Evolutionary conservation across 2,113 vertebrate species (phyloP), one percentile per base, ranked within the genome.

Genomic region (Oophaga pumilio): DNA sequence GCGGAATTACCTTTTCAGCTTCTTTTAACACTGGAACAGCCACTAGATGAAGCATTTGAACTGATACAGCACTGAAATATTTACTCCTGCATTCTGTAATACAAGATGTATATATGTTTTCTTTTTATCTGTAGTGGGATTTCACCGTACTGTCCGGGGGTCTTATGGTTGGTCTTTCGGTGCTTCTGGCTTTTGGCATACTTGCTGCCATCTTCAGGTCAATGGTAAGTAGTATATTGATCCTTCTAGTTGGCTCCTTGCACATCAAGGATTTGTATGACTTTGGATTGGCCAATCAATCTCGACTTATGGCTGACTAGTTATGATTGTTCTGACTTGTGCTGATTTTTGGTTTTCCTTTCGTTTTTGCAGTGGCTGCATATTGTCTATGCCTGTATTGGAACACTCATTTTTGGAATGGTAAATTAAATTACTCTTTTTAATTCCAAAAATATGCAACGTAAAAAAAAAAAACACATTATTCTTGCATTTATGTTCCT

Each of bases 401-500:
- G 94, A 89, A 96, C 95, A 6, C 6, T 94, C 82, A 0, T 96
- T 85, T 97, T 97, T 91, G 95, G 95, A 74, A 15, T 95, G 14
- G 95, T 96, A 92, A 95, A 96, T 60, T 53, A 24, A 24, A 11
- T 69, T 66, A 14, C 50, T 82, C 33, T 28, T 15, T 10, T 26
- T 8, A 12, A 62, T 68, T 68, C 10, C 12, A 28, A 43, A 43
- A 43, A 43, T 43, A 43, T 43, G 33, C 33, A 43, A 43, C 33
- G 5, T 0, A 43, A 2, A 43, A 43, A 43, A 2, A 43, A 43
- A 1, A 43, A 43, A 43, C 0, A 43, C 33, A 5, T 13, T 11
- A 56, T 56, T 56, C 12, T 13, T 56, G 9, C 1, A 9, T 22
- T 20, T n/a, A 10, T n/a, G 62, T 62, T 22, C 60, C 60, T 8